Percentiles rank a stretch among this genome's conserved stretches.
Evolutionary conservation across 2,888 invertebrate genomes (phyloP).

Genomic region (Achlya flavicornis): DNA sequence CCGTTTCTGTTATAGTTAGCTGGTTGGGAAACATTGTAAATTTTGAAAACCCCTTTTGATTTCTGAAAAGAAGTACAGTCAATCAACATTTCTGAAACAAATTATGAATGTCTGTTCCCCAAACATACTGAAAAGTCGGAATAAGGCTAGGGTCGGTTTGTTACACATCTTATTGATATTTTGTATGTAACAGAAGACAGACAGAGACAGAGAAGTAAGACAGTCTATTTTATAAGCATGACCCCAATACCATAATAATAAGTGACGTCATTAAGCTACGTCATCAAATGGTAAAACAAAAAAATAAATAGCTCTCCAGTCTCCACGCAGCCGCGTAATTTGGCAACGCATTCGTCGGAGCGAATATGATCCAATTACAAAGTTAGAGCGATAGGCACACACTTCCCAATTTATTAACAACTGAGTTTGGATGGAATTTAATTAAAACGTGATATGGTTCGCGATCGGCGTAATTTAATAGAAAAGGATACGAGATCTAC

Average conservation of each 20-base stretch:
- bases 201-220: too few species aligned
- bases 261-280: neutral
- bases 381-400: slow-evolving; percentile 5
- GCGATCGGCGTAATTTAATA: neutral
- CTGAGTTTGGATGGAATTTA: slow-evolving; percentile 9
- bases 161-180: too few species aligned
- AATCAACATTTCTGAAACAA: too few species aligned
- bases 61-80: too few species aligned
- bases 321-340: slow-evolving; percentile 6
- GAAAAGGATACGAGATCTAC: neutral
- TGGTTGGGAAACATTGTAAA: too few species aligned
- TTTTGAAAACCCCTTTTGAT: too few species aligned
- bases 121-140: too few species aligned
- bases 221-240: too few species aligned
- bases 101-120: too few species aligned
- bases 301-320: neutral
- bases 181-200: too few species aligned
- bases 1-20: too few species aligned
- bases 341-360: slow-evolving; percentile 1
- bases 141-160: too few species aligned
- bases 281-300: neutral
- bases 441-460: slow-evolving; percentile 12
- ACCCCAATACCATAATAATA: neutral
- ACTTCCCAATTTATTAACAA: slow-evolving; percentile 7
- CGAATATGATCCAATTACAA: slow-evolving; percentile 13